Evolutionary conservation across 2,888 invertebrate genomes (phyloP).

Genomic region (Dastarcus helophoroides): DNA sequence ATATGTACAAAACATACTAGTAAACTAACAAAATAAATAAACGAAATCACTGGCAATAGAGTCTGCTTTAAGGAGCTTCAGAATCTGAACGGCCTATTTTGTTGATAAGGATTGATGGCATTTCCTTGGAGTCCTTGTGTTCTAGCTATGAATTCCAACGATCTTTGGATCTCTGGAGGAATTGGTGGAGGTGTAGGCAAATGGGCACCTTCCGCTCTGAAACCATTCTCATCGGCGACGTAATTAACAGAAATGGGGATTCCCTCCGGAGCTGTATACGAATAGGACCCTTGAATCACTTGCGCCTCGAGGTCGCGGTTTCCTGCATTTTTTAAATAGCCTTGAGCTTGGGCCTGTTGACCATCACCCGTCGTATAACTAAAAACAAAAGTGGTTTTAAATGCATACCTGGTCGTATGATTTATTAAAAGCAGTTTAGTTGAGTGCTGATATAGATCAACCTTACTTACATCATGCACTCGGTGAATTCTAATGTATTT

Average conservation of each 20-base stretch:
- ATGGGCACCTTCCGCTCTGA: constrained; percentile 65
- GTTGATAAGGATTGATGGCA: no score
- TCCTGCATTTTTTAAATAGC: constrained; percentile 60
- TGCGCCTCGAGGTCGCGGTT: constrained; percentile 57
- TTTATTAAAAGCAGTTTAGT: background rate
- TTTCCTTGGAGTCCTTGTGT: constrained; percentile 18
- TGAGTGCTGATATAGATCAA: no score
- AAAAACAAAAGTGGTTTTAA: constrained; percentile 9
- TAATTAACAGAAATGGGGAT: constrained; percentile 56
- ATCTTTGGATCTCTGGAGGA: constrained; percentile 57
- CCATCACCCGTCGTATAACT: constrained; percentile 70
- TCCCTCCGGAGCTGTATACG: constrained; percentile 65
- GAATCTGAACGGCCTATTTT: no score
- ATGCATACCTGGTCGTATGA: background rate
- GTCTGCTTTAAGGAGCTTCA: no score
- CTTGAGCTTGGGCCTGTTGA: constrained; percentile 66
- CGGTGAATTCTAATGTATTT: background rate
- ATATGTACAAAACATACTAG: no score
- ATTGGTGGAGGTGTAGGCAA: constrained; percentile 66
- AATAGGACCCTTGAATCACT: constrained; percentile 65
- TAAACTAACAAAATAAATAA: no score
- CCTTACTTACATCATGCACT: no score
- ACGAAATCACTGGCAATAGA: no score
- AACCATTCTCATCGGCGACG: constrained; percentile 68
- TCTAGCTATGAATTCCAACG: constrained; percentile 29